Percentiles rank a stretch among this genome's conserved stretches.
Conservation (phyloP, 1,140 invertebrate genomes). For the Penaeus chinensis region DNA sequence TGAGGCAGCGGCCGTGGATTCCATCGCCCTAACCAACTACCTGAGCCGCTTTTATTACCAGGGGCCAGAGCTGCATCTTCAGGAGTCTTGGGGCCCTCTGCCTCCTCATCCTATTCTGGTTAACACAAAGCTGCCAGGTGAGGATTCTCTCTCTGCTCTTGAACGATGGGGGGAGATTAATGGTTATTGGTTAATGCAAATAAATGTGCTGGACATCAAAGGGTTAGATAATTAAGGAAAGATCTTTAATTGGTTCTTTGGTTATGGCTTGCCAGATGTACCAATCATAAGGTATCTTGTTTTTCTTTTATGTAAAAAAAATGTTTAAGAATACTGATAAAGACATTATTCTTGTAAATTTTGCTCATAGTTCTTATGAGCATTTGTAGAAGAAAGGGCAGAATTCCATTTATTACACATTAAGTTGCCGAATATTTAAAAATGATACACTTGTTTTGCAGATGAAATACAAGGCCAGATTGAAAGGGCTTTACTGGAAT, state of each 20-base stretch:
- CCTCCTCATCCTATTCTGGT: conserved; percentile 75
- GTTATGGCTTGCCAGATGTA: too few relatives aligned
- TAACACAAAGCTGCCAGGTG: conserved; percentile 72
- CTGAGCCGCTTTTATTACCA: conserved; percentile 73
- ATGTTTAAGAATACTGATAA: too few relatives aligned
- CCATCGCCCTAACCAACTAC: conserved; percentile 72
- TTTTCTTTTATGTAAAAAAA: too few relatives aligned
- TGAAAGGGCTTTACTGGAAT: conserved; percentile 69
- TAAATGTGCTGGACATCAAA: not conserved
- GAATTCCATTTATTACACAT: not conserved
- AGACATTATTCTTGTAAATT: too few relatives aligned
- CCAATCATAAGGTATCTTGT: too few relatives aligned
- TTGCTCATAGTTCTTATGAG: too few relatives aligned
- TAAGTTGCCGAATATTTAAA: not conserved
- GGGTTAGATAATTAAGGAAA: not conserved
- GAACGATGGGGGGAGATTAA: not conserved
- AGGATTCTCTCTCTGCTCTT: conserved; percentile 37
- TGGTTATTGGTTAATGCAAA: not conserved
- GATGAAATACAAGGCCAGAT: conserved; percentile 70
- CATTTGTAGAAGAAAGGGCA: not conserved
- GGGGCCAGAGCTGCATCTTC: conserved; percentile 71
- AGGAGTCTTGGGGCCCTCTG: conserved; percentile 74
- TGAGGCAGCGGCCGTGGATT: conserved; percentile 75
- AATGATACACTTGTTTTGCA: conserved; percentile 65
- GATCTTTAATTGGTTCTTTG: too few relatives aligned